phyloP scores from a whole-genome alignment of 2,113 vertebrate species.

The Microcebus tavaratra region DNA sequence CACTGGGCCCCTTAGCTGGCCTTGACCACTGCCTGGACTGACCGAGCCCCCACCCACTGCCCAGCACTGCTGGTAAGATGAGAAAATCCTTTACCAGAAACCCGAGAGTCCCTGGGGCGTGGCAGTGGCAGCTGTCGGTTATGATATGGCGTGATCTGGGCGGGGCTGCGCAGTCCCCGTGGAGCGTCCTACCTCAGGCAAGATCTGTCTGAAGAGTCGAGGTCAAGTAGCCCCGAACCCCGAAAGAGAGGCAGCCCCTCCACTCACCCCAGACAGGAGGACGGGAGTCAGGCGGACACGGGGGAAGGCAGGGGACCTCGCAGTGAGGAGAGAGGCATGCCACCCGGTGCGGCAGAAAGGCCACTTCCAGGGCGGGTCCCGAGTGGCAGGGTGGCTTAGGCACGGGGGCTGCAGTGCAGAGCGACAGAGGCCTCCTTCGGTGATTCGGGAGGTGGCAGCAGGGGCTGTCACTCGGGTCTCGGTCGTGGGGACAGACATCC shows the following conservation, averaged over 20 bases:
- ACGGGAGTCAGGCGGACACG: fast-evolving
- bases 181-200: neutral
- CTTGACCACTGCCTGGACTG: neutral
- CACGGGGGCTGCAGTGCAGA: fast-evolving
- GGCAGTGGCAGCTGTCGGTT: fast-evolving
- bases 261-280: fast-evolving
- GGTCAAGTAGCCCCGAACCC: fast-evolving
- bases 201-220: neutral
- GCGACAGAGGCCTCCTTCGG: neutral
- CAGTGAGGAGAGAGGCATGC: fast-evolving
- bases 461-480: fast-evolving
- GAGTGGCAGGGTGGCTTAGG: fast-evolving
- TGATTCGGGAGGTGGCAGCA: neutral
- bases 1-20: fast-evolving
- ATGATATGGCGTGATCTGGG: fast-evolving
- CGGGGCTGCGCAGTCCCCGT: fast-evolving
- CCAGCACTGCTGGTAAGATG: fast-evolving
- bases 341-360: too few species aligned
- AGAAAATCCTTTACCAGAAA: neutral
- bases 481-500: fast-evolving
- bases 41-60: fast-evolving
- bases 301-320: fast-evolving
- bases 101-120: fast-evolving
- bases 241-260: neutral
- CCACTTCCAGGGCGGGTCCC: fast-evolving